A percentile compares a stretch with the other conserved stretches of the same genome.
phyloP scores from a whole-genome alignment of 2,797 vertebrate species.

The Petrocephalus sullivani region DNA sequence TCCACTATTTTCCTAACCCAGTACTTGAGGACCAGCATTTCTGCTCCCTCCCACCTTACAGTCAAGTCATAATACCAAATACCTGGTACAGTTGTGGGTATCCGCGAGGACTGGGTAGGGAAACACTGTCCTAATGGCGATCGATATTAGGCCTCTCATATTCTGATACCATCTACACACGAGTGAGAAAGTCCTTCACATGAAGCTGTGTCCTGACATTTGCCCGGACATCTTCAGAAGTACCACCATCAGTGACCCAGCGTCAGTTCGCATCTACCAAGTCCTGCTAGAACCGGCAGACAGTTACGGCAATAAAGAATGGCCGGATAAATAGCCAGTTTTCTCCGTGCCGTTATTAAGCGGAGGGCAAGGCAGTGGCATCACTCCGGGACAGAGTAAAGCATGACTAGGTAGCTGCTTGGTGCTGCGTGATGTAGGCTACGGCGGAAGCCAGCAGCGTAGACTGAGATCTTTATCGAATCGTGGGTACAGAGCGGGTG shows the following conservation, averaged over 20 bases:
- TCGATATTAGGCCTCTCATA: not conserved
- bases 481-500: not conserved
- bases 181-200: not conserved
- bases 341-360: not conserved
- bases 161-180: not conserved
- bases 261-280: not conserved
- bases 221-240: not conserved
- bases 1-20: not conserved
- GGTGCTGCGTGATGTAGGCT: not conserved
- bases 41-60: not conserved
- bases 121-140: not conserved
- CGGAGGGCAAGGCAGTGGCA: not conserved
- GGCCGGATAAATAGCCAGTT: not conserved
- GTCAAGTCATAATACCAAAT: not conserved
- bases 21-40: not conserved
- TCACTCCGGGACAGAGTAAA: not conserved
- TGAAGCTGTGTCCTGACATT: not conserved
- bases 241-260: not conserved
- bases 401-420: not conserved
- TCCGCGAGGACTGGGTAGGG: not conserved
- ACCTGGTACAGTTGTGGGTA: not conserved
- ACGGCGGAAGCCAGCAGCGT: not conserved
- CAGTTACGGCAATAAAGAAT: not conserved
- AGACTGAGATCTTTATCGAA: conserved; percentile 13
- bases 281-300: not conserved